phyloP scores from a whole-genome alignment of 2,888 invertebrate species.

The Leucoma salicis region DNA sequence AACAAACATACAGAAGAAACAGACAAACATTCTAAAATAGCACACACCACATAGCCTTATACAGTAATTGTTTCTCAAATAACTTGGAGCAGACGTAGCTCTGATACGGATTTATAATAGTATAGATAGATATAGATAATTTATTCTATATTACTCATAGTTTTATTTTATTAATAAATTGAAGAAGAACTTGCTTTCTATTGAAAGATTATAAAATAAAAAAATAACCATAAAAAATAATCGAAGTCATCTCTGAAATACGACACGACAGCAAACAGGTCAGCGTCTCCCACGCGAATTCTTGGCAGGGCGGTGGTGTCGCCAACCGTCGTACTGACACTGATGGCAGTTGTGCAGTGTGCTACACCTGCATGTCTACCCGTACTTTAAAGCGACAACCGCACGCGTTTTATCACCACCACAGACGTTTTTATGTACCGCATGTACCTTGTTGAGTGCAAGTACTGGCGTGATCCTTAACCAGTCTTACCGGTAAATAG shows the following conservation, averaged over 20 bases:
- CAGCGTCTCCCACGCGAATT: slow-evolving; percentile 67
- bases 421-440: slow-evolving; percentile 19
- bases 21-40: too few species aligned
- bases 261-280: slow-evolving; percentile 49
- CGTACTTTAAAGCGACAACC: slow-evolving; percentile 24
- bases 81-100: too few species aligned
- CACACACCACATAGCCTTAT: too few species aligned
- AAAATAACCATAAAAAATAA: too few species aligned
- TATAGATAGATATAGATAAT: too few species aligned
- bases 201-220: too few species aligned
- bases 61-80: too few species aligned
- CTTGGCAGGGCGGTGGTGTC: slow-evolving; percentile 46
- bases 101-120: too few species aligned
- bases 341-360: slow-evolving; percentile 21
- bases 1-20: too few species aligned
- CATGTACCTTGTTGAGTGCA: slow-evolving; percentile 14
- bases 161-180: too few species aligned
- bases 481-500: slow-evolving; percentile 4
- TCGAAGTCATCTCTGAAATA: slow-evolving; percentile 45
- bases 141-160: too few species aligned
- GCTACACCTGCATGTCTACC: slow-evolving; percentile 26
- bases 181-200: too few species aligned
- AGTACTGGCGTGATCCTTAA: slow-evolving; percentile 4
- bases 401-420: slow-evolving; percentile 27
- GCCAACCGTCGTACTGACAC: slow-evolving; percentile 8